phyloP scores from a whole-genome alignment of 2,888 invertebrate genomes.

The Agriopis leucophaearia region DNA sequence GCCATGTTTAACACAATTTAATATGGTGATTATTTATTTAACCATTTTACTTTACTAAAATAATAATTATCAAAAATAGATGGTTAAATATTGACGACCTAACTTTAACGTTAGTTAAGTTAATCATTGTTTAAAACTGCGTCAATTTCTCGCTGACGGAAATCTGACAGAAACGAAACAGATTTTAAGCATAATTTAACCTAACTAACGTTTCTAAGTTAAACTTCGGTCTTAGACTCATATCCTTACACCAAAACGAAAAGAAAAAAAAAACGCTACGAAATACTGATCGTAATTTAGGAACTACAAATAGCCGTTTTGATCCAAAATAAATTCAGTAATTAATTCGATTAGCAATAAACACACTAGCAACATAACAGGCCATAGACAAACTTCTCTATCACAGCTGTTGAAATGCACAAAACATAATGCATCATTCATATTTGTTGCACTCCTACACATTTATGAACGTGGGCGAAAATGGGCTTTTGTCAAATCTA shows the following conservation, averaged over 20 bases:
- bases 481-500: no score
- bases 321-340: constrained; percentile 49
- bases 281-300: constrained; percentile 85
- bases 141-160: background rate
- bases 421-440: constrained; percentile 71
- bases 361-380: constrained; percentile 57
- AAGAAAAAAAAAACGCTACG: constrained; percentile 56
- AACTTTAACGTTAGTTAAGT: no score
- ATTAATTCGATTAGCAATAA: constrained; percentile 49
- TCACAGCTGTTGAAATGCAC: constrained; percentile 85
- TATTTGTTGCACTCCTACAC: constrained; percentile 56
- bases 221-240: no score
- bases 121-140: no score
- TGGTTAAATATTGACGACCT: no score
- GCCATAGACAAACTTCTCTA: constrained; percentile 84
- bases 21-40: background rate
- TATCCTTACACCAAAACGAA: constrained; percentile 4
- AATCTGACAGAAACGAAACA: background rate
- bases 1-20: background rate
- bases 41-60: background rate
- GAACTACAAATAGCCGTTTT: constrained; percentile 79
- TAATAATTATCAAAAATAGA: no score
- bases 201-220: no score
- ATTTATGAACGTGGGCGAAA: background rate
- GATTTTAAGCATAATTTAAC: no score